Evolutionary conservation across 2,888 invertebrate genomes (phyloP), one percentile per base, ranked within the genome.

Genomic region (Drosophila putrida): DNA sequence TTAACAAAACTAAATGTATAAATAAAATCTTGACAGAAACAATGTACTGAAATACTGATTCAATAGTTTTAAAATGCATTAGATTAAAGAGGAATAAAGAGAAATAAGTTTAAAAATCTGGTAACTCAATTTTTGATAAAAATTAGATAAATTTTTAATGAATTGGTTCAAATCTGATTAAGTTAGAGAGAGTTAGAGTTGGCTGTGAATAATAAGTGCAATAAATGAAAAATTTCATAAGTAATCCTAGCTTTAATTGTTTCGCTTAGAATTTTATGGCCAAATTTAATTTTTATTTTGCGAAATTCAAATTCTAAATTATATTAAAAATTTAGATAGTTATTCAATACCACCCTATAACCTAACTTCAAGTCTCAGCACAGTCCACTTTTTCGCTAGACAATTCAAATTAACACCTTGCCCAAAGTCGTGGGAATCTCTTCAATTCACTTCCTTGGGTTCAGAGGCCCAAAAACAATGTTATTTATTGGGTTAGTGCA

Each of bases 351-450:
- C 6, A 25, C 25, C 10, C 2, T 43, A 43, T 11, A 10, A 10
- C 10, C 10, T 20, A 2, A 10, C 10, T 10, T 27, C n/a, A n/a
- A 36, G 25, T 36, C 8, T 9, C 28, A 11, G 8, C 11, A 4
- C 4, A 36, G 33, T 20, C 5, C 6, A 36, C 43, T 36, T 50
- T 50, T 51, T 35, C 10, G 15, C 58, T 44, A 41, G 11, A 20
- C 28, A 27, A 44, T 46, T 58, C 20, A 6, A 57, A 44, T n/a
- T 59, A 64, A 74, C 74, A 78, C 84, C 70, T 70, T 65, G 38
- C 44, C 43, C 10, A 8, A 41, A 50, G 15, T 43, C 85, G 78
- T 87, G 88, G 59, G 88, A 87, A 82, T 58, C 28, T 57, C 9
- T 20, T 6, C 33, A 11, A 9, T 36, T 43, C 27, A 15, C 27